A percentile compares a stretch with the other conserved stretches of the same genome.
Evolutionary conservation across 2,888 invertebrate species (phyloP).

Genomic region (Sphinx pinastri): DNA sequence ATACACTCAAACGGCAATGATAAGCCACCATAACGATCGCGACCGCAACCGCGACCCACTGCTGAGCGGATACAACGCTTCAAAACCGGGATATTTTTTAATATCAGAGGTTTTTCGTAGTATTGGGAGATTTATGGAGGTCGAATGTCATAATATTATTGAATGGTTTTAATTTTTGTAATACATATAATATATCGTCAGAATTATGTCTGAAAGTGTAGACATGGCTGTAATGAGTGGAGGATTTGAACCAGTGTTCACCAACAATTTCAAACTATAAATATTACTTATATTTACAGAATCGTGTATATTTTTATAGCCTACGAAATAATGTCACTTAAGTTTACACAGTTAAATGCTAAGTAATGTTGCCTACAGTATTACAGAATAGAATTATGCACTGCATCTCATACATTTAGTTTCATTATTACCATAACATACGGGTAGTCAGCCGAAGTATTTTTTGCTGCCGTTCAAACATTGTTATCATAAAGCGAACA

Average conservation of each 20-base stretch:
- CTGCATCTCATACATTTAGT: too few species aligned
- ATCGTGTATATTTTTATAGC: too few species aligned
- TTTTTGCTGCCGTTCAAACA: constrained; percentile 49
- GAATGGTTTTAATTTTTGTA: neutral
- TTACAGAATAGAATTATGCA: too few species aligned
- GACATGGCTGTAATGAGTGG: too few species aligned
- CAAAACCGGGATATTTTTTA: constrained; percentile 37
- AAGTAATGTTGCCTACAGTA: too few species aligned
- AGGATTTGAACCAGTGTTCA: too few species aligned
- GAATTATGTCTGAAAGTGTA: too few species aligned
- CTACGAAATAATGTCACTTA: too few species aligned
- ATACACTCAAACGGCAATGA: constrained; percentile 20
- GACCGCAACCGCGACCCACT: constrained; percentile 35
- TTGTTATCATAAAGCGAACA: constrained; percentile 48
- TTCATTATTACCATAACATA: too few species aligned
- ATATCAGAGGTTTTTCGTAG: constrained; percentile 12
- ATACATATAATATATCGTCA: neutral
- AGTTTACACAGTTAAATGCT: too few species aligned
- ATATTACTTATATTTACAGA: too few species aligned
- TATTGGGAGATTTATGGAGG: constrained; percentile 1
- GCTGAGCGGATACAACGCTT: constrained; percentile 25
- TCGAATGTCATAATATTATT: constrained; percentile 5
- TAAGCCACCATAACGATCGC: constrained; percentile 22
- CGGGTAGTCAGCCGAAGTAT: constrained; percentile 22
- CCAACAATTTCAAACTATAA: too few species aligned